Base-by-base conservation (phyloP, 2,797 vertebrate genomes). In the Phaenicophaeus curvirostris region DNA sequence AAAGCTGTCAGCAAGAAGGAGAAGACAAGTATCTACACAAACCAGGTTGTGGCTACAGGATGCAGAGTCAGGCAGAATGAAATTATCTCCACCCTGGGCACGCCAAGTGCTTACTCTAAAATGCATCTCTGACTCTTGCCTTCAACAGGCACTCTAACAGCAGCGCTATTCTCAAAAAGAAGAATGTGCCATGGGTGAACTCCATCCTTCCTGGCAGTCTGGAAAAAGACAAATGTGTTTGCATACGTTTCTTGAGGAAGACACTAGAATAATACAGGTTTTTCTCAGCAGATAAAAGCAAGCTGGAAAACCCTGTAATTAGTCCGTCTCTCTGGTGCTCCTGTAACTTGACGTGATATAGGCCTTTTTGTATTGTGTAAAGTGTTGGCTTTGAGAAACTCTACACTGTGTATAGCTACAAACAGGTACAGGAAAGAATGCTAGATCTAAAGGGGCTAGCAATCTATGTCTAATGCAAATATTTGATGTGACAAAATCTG, bases 351-450 rank as follows among this genome's bases (percentile, higher is more conserved):
- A 72, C 65, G 85, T 5, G 25, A 58, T 57, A 24, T 0, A 10
- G 69, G 13, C 4, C 69, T 95, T 95, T 92, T 93, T 50, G 68
- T 87, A 69, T 87, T 16, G 42, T 44, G 42, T 93, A 86, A 68
- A 83, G n/a, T 2, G 0, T 15, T 48, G 39, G 30, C 73, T 92
- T 95, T 92, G 79, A 87, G 79, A 87, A 95, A 92, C 51, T 93
- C 84, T 83, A 85, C 53, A 41, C 61, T 19, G 1, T 44, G 41
- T 58, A 44, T 24, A 41, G 41, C 48, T 87, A 37, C 65, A 86
- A 78, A 55, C 62, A 85, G 89, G 66, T 8, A 81, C n/a, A 74
- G 35, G 71, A 80, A 91, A 77, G 78, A 85, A 93, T 75, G 55
- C 58, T 58, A 57, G 73, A 72, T 24, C 30, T 71, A 81, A 65